Evolutionary conservation across 2,888 invertebrate species (phyloP).

Genomic region (Oscheius sp.): DNA sequence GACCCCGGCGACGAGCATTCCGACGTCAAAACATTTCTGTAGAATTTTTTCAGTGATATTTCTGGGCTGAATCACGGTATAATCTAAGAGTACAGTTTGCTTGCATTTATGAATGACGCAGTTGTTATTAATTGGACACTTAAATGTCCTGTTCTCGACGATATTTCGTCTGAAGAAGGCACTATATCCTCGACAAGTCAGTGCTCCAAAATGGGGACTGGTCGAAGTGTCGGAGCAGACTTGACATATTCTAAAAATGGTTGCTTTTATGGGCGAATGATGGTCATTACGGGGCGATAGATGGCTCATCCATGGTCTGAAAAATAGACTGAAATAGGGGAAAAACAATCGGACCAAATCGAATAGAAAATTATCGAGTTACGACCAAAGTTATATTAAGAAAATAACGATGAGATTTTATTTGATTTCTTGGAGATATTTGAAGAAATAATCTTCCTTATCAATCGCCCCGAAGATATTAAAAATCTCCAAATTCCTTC

Average conservation of each 20-base stretch:
- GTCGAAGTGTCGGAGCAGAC: background rate
- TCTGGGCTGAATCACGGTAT: too few relatives aligned
- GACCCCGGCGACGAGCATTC: background rate
- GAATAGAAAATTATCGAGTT: too few relatives aligned
- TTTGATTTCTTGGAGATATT: background rate
- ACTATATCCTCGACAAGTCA: constrained; percentile 4
- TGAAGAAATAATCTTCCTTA: background rate
- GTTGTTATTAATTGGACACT: background rate
- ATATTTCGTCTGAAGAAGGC: background rate
- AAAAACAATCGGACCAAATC: too few relatives aligned
- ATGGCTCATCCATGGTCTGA: too few relatives aligned
- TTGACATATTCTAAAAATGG: background rate
- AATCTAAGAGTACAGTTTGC: background rate
- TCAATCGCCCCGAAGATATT: background rate
- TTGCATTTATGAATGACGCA: constrained; percentile 7
- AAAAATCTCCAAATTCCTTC: background rate
- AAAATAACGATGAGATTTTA: background rate
- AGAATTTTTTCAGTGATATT: too few relatives aligned
- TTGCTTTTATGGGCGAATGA: too few relatives aligned
- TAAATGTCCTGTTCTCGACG: background rate
- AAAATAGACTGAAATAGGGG: too few relatives aligned
- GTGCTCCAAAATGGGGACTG: constrained; percentile 3
- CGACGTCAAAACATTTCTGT: constrained; percentile 2
- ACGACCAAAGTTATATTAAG: too few relatives aligned
- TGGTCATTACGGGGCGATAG: too few relatives aligned